phyloP scores from a whole-genome alignment of 64 coral and sea anemone species.

The Pachyseris speciosa region DNA sequence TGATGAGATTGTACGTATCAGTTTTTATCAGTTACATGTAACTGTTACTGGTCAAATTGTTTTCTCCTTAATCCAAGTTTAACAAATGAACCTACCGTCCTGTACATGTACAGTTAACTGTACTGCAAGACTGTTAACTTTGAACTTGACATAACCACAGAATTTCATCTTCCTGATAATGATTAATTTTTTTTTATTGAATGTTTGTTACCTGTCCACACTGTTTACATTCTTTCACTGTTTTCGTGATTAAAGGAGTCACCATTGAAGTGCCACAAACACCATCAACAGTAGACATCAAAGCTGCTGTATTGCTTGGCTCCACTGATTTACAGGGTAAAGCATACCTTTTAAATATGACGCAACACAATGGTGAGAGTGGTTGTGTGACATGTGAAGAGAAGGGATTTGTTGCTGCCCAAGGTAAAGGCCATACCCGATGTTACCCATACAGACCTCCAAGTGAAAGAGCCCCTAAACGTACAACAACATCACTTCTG shows the following conservation, averaged over 20 bases:
- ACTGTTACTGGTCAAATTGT: too few species aligned
- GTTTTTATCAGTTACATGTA: too few species aligned
- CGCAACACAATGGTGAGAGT: conserved; percentile 68
- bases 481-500: not conserved
- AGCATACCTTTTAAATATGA: conserved; percentile 68
- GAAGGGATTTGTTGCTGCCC: conserved; percentile 34
- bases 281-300: not conserved
- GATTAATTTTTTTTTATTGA: too few species aligned
- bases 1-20: too few species aligned
- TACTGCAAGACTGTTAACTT: too few species aligned
- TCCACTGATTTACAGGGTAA: conserved; percentile 67
- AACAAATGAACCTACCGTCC: too few species aligned
- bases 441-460: conserved; percentile 61
- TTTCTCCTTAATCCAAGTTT: too few species aligned
- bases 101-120: too few species aligned
- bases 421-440: conserved; percentile 66
- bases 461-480: conserved; percentile 1
- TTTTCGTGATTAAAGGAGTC: not conserved
- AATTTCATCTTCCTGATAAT: too few species aligned
- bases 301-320: conserved; percentile 55
- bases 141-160: too few species aligned
- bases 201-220: too few species aligned
- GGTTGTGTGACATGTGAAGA: conserved; percentile 70
- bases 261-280: not conserved
- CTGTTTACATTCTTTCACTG: not conserved